Evolutionary conservation across 2,113 vertebrate genomes (phyloP).

Genomic region (Vulpes vulpes): DNA sequence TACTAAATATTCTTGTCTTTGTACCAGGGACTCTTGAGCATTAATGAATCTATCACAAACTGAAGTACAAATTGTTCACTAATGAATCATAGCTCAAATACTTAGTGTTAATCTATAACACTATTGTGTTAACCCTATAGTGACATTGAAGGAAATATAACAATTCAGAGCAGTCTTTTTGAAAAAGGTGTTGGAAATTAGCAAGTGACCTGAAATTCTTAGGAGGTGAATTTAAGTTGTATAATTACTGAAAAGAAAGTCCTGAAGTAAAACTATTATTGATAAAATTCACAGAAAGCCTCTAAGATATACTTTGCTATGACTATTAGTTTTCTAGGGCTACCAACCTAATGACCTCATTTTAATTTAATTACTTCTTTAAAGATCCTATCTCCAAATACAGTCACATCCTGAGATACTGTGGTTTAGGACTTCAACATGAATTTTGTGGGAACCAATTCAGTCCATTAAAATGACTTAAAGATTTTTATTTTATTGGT

Average conservation of each 20-base stretch:
- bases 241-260: slow-evolving; percentile 32
- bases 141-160: slow-evolving; percentile 39
- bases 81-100: slow-evolving; percentile 3
- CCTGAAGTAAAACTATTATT: neutral
- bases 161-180: neutral
- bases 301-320: neutral
- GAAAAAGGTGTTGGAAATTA: neutral
- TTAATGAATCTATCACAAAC: neutral
- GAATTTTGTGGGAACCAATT: neutral
- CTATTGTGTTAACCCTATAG: neutral
- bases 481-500: neutral
- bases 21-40: neutral
- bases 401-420: neutral
- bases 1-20: neutral
- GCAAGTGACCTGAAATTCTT: neutral
- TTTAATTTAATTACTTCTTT: slow-evolving; percentile 6
- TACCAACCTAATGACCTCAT: neutral
- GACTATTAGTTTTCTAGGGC: neutral
- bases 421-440: neutral
- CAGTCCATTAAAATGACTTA: neutral
- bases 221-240: neutral
- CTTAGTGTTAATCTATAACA: neutral
- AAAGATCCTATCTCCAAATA: neutral
- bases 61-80: neutral
- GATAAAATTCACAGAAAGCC: neutral